Evolutionary conservation across 2,113 vertebrate species (phyloP), one percentile per base, ranked within the genome.

Genomic region (Paradisaea rubra): DNA sequence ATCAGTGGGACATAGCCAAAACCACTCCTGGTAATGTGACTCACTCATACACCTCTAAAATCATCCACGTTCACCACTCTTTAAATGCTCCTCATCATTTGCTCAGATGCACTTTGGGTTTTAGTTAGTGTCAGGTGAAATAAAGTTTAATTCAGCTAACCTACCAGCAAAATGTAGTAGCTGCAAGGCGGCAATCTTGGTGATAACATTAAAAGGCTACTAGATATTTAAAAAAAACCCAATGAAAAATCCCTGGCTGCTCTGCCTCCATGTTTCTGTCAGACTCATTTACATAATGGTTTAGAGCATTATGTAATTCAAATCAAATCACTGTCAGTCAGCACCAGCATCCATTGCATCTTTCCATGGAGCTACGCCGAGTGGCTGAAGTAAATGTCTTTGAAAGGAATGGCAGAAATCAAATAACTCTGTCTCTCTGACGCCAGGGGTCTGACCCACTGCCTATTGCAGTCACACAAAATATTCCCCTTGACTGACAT

Each of bases 261-360:
- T 78, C 60, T 60, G 69, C 69, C 53, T 86, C 60, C 16, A 10
- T 93, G 72, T 56, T 93, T 95, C 71, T 33, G 7, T 64, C 17
- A 4, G 21, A 71, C 68, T 95, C 69, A 96, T 96, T 97, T 97
- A 91, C 94, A 96, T 95, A 95, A 95, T 94, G 60, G 80, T 81
- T 94, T 91, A 88, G 41, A 90, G 57, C 52, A 86, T 96, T 95
- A 96, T 79, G 76, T 97, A 96, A 97, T 96, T 86, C 69, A 81
- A 78, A 79, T 94, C 90, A 90, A 95, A 84, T 90, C 6, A 4
- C 82, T 96, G 93, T 68, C 89, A 33, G 44, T 90, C 22, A 19
- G n/a, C 90, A 93, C 79, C 91, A 86, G 82, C 39, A 30, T 65
- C 91, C 85, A 9, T 85, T 77, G 69, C 60, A 74, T 91, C 89